A percentile compares a stretch with the other conserved stretches of the same genome.
Conservation (phyloP, 2,797 vertebrate species). For the Microctenopoma lineatum region DNA sequence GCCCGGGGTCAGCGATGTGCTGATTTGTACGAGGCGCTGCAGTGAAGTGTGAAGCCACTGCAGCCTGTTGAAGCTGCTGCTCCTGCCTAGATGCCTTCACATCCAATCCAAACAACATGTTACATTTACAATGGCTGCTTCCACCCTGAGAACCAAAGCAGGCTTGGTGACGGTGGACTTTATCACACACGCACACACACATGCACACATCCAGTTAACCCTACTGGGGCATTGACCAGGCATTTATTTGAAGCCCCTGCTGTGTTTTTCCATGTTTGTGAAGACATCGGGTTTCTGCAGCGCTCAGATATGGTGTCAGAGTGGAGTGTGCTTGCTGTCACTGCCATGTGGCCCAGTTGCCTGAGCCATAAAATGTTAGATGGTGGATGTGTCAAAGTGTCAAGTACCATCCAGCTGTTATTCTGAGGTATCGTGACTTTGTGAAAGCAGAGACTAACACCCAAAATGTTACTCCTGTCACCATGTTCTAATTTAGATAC, state of each 20-base stretch:
- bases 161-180: slow-evolving; percentile 7
- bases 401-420: slow-evolving; percentile 29
- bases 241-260: slow-evolving; percentile 2
- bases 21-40: slow-evolving; percentile 39
- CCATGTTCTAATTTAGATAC: slow-evolving; percentile 35
- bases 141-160: slow-evolving; percentile 31
- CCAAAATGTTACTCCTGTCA: slow-evolving; percentile 23
- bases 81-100: slow-evolving; percentile 38
- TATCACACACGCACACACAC: slow-evolving; percentile 6
- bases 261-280: slow-evolving; percentile 7
- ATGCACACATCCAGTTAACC: background rate
- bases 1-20: background rate
- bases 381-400: slow-evolving; percentile 22
- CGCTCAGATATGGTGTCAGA: background rate
- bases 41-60: slow-evolving; percentile 35
- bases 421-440: slow-evolving; percentile 31
- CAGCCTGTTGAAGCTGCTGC: slow-evolving; percentile 37
- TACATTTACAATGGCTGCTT: slow-evolving; percentile 12
- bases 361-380: slow-evolving; percentile 3
- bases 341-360: slow-evolving; percentile 47
- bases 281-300: slow-evolving; percentile 2
- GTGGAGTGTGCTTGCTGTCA: slow-evolving; percentile 34
- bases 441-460: slow-evolving; percentile 36
- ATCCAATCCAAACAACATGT: slow-evolving; percentile 19
- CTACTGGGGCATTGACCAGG: slow-evolving; percentile 4